Evolutionary conservation across 2,113 vertebrate genomes (phyloP).

Genomic region (Amblyopsis rosae): DNA sequence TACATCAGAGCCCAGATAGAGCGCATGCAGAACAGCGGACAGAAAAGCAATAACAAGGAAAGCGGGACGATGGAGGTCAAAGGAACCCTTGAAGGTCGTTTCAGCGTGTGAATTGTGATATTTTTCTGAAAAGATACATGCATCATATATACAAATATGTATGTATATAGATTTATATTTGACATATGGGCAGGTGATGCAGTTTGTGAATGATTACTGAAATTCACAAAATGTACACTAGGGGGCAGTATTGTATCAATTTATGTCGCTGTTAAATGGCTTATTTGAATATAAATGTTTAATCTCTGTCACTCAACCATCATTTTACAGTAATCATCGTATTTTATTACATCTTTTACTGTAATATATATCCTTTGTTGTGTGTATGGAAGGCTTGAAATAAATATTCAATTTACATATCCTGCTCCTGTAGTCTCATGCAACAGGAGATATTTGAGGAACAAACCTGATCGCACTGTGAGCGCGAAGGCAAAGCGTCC

Average conservation of each 20-base stretch:
- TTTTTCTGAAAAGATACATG: too few species aligned
- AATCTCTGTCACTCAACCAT: too few species aligned
- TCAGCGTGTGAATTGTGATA: too few species aligned
- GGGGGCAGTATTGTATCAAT: conserved; percentile 58
- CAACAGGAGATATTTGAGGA: conserved; percentile 7
- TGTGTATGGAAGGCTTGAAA: not conserved
- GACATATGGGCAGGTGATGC: not conserved
- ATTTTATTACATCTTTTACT: too few species aligned
- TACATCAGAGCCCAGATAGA: conserved; percentile 28
- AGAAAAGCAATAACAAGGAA: conserved; percentile 22
- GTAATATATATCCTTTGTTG: too few species aligned
- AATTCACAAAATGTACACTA: conserved; percentile 34
- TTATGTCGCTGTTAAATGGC: too few species aligned
- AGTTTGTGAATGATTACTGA: not conserved
- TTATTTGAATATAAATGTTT: not conserved
- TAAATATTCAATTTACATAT: not conserved
- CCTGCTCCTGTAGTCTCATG: not conserved
- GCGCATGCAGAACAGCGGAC: conserved; percentile 26
- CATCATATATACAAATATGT: too few species aligned
- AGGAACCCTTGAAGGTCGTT: not conserved
- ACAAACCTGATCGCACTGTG: not conserved
- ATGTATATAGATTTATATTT: not conserved
- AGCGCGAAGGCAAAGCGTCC: not conserved
- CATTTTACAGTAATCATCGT: too few species aligned
- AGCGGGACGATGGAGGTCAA: conserved; percentile 43